Base-by-base conservation (phyloP, 2,888 invertebrate genomes). In the Drosophila lutescens region DNA sequence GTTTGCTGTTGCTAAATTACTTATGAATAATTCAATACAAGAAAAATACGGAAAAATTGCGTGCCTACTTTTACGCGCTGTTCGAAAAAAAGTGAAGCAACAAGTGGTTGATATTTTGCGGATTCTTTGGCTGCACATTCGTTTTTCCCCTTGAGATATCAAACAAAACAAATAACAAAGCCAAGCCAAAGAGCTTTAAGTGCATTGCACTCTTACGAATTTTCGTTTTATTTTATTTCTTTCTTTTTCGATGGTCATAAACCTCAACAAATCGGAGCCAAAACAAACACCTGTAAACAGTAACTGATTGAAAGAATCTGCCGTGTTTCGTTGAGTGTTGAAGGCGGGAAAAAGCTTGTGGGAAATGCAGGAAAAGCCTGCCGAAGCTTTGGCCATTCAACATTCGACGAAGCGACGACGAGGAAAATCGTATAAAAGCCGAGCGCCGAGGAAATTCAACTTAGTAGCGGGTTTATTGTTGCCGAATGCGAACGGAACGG, bases 251-350 rank as follows among this genome's bases (percentile, higher is more conserved):
- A 40, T 47, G 49, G 46, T 55, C 63, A 43, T 51, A 61, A 74
- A 56, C 46, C 49, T 46, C 53, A 57, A 54, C 46, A 49, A 62
- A 67, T 70, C 13, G 57, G 55, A 51, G 50, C 72, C 80, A 80
- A 74, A 87, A 82, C 78, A 85, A 87, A 86, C 86, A 86, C 89
- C 86, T 86, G 85, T 86, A 88, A 86, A 73, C 77, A 63, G 47
- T 12, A 26, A 20, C 32, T 3, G 62, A 76, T 79, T 68, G 80
- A 80, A 77, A 50, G 63, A 57, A 60, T 68, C 30, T 8, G 6
- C 17, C 15, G 12, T 4, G 68, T 68, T 77, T 46, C 61, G 47
- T 43, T 38, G n/a, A 44, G 15, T 26, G 38, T 59, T 58, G 49
- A 58, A 62, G 23, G 54, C 10, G 44, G 54, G 40, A 40, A 74